Conservation (phyloP, 2,888 invertebrate species). For the Lasioglossum malachurum region DNA sequence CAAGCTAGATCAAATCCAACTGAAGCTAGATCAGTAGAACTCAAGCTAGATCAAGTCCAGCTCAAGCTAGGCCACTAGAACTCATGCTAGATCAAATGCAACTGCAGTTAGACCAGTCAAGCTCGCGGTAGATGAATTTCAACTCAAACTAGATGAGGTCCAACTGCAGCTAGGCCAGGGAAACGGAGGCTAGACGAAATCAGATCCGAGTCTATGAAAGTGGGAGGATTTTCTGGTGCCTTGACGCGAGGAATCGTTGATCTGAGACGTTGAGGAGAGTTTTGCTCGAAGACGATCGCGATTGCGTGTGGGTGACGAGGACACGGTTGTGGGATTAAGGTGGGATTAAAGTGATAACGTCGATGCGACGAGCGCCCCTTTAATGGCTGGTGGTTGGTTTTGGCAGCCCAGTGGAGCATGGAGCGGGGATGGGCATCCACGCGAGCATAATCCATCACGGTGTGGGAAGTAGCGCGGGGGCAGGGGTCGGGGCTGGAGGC, state of each 20-base stretch:
- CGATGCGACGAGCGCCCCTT: conserved; percentile 82
- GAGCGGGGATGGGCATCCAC: conserved; percentile 86
- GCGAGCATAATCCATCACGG: conserved; percentile 85
- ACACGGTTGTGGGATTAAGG: conserved; percentile 71
- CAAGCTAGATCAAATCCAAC: no score
- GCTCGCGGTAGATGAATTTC: no score
- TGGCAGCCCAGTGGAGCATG: conserved; percentile 86
- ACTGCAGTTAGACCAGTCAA: no score
- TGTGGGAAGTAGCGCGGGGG: conserved; percentile 85
- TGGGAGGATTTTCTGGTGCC: not conserved
- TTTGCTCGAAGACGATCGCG: conserved; percentile 26
- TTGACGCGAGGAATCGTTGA: not conserved
- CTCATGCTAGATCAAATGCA: no score
- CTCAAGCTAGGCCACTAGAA: no score
- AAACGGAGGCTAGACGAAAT: no score
- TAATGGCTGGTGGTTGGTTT: conserved; percentile 85
- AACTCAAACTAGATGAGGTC: no score
- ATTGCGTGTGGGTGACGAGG: conserved; percentile 74
- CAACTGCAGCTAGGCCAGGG: no score
- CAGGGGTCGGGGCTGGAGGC: conserved; percentile 84
- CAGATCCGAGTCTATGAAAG: no score
- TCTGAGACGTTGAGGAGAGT: not conserved
- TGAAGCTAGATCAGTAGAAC: no score
- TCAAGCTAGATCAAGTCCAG: no score
- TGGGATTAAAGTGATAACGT: conserved; percentile 73